These are phyloP conservation scores for Danio jaintianensis DNA, from an alignment of 2,797 vertebrate genomes.

Conservation along the genomic window DNA sequence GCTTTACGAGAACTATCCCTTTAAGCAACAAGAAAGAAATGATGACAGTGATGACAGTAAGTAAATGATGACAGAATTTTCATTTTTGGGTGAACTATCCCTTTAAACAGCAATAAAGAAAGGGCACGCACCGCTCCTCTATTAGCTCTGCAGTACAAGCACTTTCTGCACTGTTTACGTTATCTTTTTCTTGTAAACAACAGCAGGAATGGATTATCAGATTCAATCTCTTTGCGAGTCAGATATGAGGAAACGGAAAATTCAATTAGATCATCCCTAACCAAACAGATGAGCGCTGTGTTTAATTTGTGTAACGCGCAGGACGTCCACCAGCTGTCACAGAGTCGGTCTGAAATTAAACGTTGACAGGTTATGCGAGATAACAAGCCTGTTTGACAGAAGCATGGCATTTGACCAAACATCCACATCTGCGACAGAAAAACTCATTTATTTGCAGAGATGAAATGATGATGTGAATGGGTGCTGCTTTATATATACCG, in stretches of 20 bases:
- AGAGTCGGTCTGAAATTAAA: slow-evolving; percentile 33
- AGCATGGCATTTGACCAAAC: slow-evolving; percentile 54
- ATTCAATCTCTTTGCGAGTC: slow-evolving; percentile 26
- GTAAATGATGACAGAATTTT: too few relatives aligned
- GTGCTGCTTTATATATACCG: neutral
- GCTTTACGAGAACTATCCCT: too few relatives aligned
- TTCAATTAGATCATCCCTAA: slow-evolving; percentile 41
- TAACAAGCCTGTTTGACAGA: slow-evolving; percentile 52
- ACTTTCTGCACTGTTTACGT: neutral
- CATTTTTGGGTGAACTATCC: too few relatives aligned
- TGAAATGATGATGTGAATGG: neutral
- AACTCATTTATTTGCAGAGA: neutral
- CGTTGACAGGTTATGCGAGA: slow-evolving; percentile 25
- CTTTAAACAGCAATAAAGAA: neutral
- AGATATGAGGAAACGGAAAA: slow-evolving; percentile 32
- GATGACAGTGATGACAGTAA: too few relatives aligned
- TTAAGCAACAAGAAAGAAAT: neutral
- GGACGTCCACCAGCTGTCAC: slow-evolving; percentile 41
- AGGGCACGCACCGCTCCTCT: neutral
- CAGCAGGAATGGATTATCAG: slow-evolving; percentile 38
- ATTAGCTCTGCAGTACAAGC: neutral
- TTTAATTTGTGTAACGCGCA: slow-evolving; percentile 32
- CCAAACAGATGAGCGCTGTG: slow-evolving; percentile 40
- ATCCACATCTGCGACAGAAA: slow-evolving; percentile 40
- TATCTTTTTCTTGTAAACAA: slow-evolving; percentile 32